Base-by-base conservation (phyloP, 1,140 invertebrate species). In the Drosophila punjabiensis region DNA sequence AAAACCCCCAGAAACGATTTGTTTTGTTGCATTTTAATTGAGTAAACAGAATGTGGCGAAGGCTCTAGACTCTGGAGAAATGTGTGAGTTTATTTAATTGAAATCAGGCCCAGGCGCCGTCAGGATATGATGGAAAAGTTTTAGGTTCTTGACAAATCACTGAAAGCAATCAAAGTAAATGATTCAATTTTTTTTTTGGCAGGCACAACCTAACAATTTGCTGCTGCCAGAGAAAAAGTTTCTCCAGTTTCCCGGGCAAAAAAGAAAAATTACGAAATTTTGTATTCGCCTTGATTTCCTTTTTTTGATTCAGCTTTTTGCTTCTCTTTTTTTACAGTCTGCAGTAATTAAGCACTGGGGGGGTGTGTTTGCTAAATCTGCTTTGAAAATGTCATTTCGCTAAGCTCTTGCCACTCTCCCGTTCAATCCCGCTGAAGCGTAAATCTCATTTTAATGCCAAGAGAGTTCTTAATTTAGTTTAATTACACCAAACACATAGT, bases 361-460 rank as follows among this genome's bases (percentile, higher is more conserved):
- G 32, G 50, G 41, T 52, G 35, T 43, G 76, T 65, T 75, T 60
- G 77, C 76, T 79, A 82, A 87, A 87, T 86, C 79, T 82, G 85
- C 82, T 89, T 89, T 78, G 79, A 66, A 84, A 87, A 87, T 87
- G 84, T 84, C 85, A 89, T 87, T 87, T 87, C 68, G 47, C 85
- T 83, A 87, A 87, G 84, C 87, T 89, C 76, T 73, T 81, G 74
- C 71, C 81, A 77, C 76, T 82, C 58, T 76, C 48, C 18, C 58
- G 64, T 76, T 87, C 81, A 83, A 81, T 84, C 79, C 87, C 30
- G 66, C 79, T 89, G 82, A 82, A 86, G 86, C 86, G 86, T 90
- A 89, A 89, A 89, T 89, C 86, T 90, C 86, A 90, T 89, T 89
- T 89, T 89, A 89, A 89, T 89, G 85, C 71, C 85, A 89, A 89